Conservation (phyloP, 2,113 vertebrate species). For the Edolisoma coerulescens region DNA sequence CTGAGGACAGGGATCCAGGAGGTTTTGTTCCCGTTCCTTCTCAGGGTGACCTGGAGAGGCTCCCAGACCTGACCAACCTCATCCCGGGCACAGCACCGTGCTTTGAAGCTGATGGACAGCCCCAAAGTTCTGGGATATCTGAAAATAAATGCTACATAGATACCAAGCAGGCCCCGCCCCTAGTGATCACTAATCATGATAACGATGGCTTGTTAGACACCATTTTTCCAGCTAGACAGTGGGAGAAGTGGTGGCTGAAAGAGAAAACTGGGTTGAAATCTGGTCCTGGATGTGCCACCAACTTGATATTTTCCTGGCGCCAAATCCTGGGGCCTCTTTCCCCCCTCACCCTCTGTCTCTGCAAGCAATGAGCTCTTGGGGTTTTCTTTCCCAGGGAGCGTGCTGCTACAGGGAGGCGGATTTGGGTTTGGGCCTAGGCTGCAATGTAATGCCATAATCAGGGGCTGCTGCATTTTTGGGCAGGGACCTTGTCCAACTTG, state of each 20-base stretch:
- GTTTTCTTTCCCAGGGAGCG: neutral
- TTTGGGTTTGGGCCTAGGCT: constrained; percentile 24
- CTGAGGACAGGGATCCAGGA: neutral
- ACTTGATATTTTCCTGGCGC: neutral
- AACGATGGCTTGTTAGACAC: rapidly evolving
- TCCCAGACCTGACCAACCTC: neutral
- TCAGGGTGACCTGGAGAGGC: neutral
- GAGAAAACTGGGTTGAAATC: neutral
- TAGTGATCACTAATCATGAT: neutral
- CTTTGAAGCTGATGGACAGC: neutral
- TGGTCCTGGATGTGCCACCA: neutral
- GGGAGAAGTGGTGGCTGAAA: neutral
- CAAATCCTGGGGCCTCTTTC: rapidly evolving
- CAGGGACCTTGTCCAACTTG: constrained; percentile 50
- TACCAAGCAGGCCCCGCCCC: rapidly evolving
- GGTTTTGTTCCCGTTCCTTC: neutral
- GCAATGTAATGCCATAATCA: constrained; percentile 43
- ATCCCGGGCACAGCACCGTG: rapidly evolving
- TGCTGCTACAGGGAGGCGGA: neutral
- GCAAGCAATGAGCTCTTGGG: neutral
- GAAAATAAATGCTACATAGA: neutral
- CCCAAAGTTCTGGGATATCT: neutral
- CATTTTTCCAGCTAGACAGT: neutral
- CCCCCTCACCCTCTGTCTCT: neutral
- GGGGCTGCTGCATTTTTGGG: constrained; percentile 46